Evolutionary conservation across 2,113 vertebrate genomes (phyloP).

Genomic region (Okapia johnstoni): DNA sequence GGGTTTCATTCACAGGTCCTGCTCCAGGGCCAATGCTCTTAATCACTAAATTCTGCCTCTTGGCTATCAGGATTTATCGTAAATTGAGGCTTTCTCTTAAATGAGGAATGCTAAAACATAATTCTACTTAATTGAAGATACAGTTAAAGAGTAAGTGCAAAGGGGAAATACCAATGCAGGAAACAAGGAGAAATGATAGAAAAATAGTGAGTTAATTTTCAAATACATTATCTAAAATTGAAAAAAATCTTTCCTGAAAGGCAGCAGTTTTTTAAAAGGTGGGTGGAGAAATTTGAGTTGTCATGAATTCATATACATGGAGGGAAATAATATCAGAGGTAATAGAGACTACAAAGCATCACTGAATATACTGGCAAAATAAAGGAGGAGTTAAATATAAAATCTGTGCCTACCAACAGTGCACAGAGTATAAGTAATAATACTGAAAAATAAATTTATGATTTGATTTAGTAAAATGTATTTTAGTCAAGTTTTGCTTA

Average conservation of each 20-base stretch:
- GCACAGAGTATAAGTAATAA: background rate
- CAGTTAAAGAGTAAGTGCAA: background rate
- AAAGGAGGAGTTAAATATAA: background rate
- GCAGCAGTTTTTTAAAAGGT: background rate
- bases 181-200: background rate
- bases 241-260: background rate
- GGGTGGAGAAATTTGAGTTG: background rate
- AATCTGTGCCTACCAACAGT: background rate
- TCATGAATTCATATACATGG: background rate
- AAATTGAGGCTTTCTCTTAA: background rate
- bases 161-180: background rate
- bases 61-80: background rate
- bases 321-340: background rate
- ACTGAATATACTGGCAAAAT: background rate
- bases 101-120: background rate
- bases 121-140: background rate
- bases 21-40: background rate
- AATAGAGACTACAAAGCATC: background rate
- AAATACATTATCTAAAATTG: background rate
- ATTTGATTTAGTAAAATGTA: background rate
- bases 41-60: background rate
- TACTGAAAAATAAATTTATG: background rate
- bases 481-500: background rate
- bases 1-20: background rate
- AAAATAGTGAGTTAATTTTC: conserved; percentile 5